These are phyloP conservation scores for Stichodactyla mertensii DNA, from an alignment of 64 coral and sea anemone species.

Conservation along the genomic window DNA sequence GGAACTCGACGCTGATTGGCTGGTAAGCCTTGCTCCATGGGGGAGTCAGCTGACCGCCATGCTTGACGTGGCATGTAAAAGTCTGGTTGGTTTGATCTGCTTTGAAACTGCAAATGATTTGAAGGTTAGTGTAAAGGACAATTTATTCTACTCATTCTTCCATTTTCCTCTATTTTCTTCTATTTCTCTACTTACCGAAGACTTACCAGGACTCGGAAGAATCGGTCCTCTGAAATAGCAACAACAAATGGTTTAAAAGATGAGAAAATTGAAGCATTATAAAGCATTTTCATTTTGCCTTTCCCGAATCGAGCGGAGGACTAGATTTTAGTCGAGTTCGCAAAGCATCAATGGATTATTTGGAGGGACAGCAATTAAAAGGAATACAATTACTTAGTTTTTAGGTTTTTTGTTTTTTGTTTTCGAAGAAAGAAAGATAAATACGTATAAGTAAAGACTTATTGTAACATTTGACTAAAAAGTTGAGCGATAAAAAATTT, in stretches of 20 bases:
- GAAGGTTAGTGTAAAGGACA: neutral
- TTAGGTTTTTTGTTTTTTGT: no score
- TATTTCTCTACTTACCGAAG: conserved; percentile 4
- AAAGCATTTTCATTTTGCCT: no score
- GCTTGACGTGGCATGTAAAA: conserved; percentile 52
- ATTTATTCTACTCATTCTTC: no score
- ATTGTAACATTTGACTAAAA: no score
- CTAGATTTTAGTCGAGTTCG: no score
- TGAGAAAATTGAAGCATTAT: neutral
- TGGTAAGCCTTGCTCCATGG: neutral
- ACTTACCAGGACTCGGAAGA: conserved; percentile 1
- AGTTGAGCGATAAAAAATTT: no score
- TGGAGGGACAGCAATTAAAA: no score
- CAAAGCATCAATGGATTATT: no score
- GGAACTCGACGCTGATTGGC: conserved; percentile 4
- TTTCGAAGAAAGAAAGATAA: no score
- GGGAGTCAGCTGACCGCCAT: conserved; percentile 84
- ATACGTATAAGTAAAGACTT: no score
- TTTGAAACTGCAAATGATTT: neutral
- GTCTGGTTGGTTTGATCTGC: neutral
- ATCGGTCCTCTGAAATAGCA: conserved; percentile 39
- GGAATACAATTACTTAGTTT: no score
- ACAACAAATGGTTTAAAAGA: neutral
- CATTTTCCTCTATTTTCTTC: neutral
- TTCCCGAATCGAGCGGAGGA: no score